phyloP scores from a whole-genome alignment of 2,113 vertebrate genomes.

The Cyprinodon variegatus region DNA sequence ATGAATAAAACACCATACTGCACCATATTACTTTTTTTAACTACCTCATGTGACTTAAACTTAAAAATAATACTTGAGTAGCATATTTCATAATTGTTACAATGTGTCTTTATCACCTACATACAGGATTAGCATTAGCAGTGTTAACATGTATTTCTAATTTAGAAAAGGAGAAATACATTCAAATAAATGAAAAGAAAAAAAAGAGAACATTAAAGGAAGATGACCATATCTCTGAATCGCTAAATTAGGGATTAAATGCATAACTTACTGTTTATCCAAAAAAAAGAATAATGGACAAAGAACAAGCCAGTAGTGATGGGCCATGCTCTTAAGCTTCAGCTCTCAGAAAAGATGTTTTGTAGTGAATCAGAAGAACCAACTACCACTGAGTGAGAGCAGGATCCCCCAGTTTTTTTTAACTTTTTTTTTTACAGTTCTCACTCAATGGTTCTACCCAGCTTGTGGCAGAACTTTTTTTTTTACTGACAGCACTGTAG shows the following conservation, averaged over 20 bases:
- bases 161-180: not conserved
- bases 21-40: not conserved
- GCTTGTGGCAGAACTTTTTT: too few species aligned
- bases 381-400: too few species aligned
- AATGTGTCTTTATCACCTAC: not conserved
- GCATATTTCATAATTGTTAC: not conserved
- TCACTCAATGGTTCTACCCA: too few species aligned
- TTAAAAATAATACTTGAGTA: not conserved
- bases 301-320: too few species aligned
- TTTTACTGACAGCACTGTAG: too few species aligned
- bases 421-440: too few species aligned
- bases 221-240: not conserved
- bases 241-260: not conserved
- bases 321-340: too few species aligned
- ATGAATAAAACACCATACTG: constrained; percentile 59
- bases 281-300: not conserved
- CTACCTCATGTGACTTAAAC: not conserved
- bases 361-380: too few species aligned
- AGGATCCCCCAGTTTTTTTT: too few species aligned
- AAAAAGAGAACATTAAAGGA: not conserved
- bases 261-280: not conserved
- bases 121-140: not conserved
- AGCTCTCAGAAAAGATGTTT: too few species aligned
- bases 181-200: not conserved
- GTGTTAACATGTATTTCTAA: not conserved